These are phyloP conservation scores for Spinus olivaceus DNA, from an alignment of 2,797 vertebrate genomes.

Conservation along the genomic window DNA sequence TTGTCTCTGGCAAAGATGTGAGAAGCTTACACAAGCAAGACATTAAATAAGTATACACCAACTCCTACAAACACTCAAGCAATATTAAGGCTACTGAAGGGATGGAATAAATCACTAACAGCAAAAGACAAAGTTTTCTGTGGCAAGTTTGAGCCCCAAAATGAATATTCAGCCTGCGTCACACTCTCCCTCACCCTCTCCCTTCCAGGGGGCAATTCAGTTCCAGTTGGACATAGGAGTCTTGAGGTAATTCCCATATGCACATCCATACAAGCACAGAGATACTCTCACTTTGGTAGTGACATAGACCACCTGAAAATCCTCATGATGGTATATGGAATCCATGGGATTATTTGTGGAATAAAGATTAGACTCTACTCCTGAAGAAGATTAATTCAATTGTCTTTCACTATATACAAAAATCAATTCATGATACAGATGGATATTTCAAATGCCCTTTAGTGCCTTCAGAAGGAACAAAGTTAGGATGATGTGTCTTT, in stretches of 20 bases:
- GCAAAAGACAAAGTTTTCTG: not conserved
- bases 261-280: not conserved
- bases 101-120: not conserved
- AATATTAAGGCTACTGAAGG: not conserved
- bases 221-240: accelerated
- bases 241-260: not conserved
- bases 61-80: not conserved
- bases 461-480: slow-evolving; percentile 28
- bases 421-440: slow-evolving; percentile 38
- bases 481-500: slow-evolving; percentile 13
- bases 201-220: not conserved
- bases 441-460: slow-evolving; percentile 51
- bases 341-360: not conserved
- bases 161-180: not conserved
- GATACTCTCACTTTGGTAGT: not conserved
- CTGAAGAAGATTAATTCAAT: not conserved
- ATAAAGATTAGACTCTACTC: not conserved
- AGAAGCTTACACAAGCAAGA: not conserved
- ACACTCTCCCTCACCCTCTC: not conserved
- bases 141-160: not conserved
- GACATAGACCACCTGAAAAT: not conserved
- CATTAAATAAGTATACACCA: not conserved
- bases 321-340: not conserved
- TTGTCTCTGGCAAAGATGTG: not conserved
- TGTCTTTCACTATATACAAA: slow-evolving; percentile 17